Base-by-base conservation (phyloP, 2,113 vertebrate species). In the Leucopsar rothschildi region DNA sequence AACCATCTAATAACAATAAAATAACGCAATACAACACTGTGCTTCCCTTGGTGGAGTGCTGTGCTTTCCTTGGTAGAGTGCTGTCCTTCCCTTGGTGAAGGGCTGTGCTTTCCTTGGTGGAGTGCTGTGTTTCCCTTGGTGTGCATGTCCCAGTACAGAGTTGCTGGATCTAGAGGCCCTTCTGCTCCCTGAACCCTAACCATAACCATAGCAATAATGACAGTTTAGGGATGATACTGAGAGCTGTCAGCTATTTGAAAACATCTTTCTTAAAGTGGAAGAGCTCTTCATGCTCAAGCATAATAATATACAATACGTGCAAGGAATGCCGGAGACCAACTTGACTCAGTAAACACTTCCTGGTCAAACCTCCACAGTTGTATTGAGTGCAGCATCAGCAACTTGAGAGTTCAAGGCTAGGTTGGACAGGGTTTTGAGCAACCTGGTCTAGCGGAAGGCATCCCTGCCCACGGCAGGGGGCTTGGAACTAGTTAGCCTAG, bases 251-350 rank as follows among this genome's bases (percentile, higher is more conserved):
- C 19, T 29, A 2, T 29, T 15, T 56, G 28, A 56, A 29, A 47
- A 35, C 35, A 40, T n/a, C 29, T n/a, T 24, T 35, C 29, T 40
- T 28, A 7, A 65, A 56, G 50, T 40, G 10, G 15, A 75, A 35
- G 28, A 28, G 35, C 8, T 24, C 24, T 17, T 57, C 50, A 13
- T 57, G 37, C 16, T 57, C 29, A 42, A 40, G 4, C 6, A 9
- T 24, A n/a, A 7, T 20, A 10, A 49, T 29, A 12, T 6, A 10
- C 19, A 8, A n/a, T 29, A 15, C 5, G 8, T 1, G 0, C 8
- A 3, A 49, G 12, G 24, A 65, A 24, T 0, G 0, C 29, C 3
- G 5, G n/a, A 56, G 20, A 16, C 29, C 0, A 0, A 7, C 12
- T 24, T 25, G 12, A 15, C 20, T 12, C 29, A 56, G 8, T 10